A percentile compares a stretch with the other conserved stretches of the same genome.
Evolutionary conservation across 2,797 vertebrate species (phyloP).

Genomic region (Picus viridis): DNA sequence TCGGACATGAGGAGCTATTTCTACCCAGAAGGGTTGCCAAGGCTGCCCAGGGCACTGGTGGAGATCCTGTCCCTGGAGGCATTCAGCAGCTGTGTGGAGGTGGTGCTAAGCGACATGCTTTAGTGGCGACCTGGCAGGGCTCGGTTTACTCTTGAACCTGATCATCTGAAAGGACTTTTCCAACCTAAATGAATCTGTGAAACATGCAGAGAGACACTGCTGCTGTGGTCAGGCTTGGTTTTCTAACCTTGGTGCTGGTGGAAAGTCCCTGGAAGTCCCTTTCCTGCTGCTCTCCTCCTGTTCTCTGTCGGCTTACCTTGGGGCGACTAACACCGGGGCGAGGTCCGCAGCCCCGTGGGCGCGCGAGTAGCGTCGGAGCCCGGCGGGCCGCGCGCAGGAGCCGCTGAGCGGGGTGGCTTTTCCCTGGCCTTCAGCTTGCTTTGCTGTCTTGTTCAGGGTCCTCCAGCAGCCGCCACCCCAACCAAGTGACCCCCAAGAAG

Average conservation of each 20-base stretch:
- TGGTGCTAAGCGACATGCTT: too few relatives aligned
- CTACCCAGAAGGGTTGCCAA: too few relatives aligned
- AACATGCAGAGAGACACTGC: too few relatives aligned
- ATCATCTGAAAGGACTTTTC: too few relatives aligned
- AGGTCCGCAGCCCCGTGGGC: not conserved
- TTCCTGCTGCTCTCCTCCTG: not conserved
- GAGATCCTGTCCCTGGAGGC: too few relatives aligned
- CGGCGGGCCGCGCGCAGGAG: not conserved
- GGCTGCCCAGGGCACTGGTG: too few relatives aligned
- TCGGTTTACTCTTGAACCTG: too few relatives aligned
- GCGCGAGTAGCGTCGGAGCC: accelerated
- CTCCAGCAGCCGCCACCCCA: conserved; percentile 90
- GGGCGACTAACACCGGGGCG: not conserved
- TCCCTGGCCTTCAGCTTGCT: not conserved
- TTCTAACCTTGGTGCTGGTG: not conserved
- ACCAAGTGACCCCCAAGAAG: conserved; percentile 95
- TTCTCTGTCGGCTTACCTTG: not conserved
- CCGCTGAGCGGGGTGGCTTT: not conserved
- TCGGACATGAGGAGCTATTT: too few relatives aligned
- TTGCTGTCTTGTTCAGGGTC: conserved; percentile 84
- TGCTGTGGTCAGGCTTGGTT: not conserved
- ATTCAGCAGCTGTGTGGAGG: too few relatives aligned
- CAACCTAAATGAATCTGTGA: too few relatives aligned
- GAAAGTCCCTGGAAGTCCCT: not conserved
- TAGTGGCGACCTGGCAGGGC: too few relatives aligned